These are phyloP conservation scores for Kradibia gibbosae DNA, from an alignment of 1,140 invertebrate genomes.

Conservation along the genomic window DNA sequence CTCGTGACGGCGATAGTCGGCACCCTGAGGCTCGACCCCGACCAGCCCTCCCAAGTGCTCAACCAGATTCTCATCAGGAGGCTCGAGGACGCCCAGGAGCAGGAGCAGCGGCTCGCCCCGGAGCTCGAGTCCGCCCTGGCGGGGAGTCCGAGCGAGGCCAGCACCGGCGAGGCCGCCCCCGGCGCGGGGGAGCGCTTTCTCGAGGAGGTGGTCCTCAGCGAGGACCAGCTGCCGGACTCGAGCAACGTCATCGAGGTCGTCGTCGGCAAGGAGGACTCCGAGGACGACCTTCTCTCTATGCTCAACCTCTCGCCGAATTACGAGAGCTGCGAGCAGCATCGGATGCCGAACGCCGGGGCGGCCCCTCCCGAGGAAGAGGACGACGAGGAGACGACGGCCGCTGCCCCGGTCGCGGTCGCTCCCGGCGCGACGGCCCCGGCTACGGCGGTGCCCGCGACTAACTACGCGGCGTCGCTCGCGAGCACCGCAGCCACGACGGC, in stretches of 20 bases:
- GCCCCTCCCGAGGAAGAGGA: conserved; percentile 24
- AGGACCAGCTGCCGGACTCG: conserved; percentile 45
- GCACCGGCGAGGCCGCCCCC: background rate
- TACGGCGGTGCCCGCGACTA: background rate
- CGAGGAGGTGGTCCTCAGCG: conserved; percentile 44
- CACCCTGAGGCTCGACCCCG: conserved; percentile 29
- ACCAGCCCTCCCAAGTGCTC: conserved; percentile 34
- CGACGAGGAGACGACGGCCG: background rate
- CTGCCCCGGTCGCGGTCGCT: background rate
- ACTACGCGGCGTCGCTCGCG: background rate
- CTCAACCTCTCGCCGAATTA: conserved; percentile 46
- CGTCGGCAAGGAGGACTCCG: conserved; percentile 45
- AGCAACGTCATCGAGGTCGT: conserved; percentile 46
- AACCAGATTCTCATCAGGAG: conserved; percentile 6
- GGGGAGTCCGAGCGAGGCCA: background rate
- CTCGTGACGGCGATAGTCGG: conserved; percentile 46
- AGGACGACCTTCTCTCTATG: conserved; percentile 44
- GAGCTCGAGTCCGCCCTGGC: background rate
- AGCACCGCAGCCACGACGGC: background rate
- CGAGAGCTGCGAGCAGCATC: conserved; percentile 36
- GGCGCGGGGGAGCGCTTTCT: conserved; percentile 26
- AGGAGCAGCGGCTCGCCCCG: background rate
- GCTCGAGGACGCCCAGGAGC: conserved; percentile 21
- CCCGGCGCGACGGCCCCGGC: background rate
- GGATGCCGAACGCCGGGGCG: background rate